These are phyloP conservation scores for Calosoma granatense DNA, from an alignment of 1,140 invertebrate genomes.

Conservation along the genomic window DNA sequence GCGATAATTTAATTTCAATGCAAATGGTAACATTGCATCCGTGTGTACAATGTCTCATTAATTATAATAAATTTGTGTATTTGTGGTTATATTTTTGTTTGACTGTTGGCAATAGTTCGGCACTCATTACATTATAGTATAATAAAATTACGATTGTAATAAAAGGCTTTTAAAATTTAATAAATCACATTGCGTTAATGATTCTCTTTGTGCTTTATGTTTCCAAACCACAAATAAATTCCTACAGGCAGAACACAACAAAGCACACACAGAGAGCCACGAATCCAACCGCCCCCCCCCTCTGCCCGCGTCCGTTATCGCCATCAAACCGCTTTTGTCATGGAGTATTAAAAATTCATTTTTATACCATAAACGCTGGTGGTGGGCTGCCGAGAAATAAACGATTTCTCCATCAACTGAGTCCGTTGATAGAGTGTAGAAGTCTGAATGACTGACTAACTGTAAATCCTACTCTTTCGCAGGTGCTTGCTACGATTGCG, in stretches of 20 bases:
- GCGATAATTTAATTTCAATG: background rate
- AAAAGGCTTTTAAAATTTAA: constrained; percentile 7
- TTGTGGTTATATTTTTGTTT: background rate
- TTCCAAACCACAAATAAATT: constrained; percentile 8
- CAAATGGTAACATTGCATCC: background rate
- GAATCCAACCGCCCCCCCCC: no score
- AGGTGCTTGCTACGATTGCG: background rate
- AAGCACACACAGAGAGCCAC: no score
- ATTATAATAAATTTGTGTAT: background rate
- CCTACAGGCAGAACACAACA: background rate
- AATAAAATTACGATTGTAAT: constrained; percentile 8
- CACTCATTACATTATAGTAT: background rate
- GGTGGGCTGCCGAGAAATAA: background rate
- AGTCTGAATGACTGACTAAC: no score
- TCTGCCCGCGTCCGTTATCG: no score
- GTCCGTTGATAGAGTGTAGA: no score
- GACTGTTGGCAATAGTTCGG: background rate
- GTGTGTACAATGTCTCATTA: background rate
- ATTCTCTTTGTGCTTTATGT: constrained; percentile 7
- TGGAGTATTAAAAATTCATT: constrained; percentile 6
- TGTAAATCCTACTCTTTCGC: background rate
- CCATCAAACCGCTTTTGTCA: background rate
- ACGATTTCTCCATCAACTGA: background rate
- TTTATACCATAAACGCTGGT: background rate
- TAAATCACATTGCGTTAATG: constrained; percentile 9